Evolutionary conservation across 2,888 invertebrate species (phyloP).

Genomic region (Melinaea menophilus): DNA sequence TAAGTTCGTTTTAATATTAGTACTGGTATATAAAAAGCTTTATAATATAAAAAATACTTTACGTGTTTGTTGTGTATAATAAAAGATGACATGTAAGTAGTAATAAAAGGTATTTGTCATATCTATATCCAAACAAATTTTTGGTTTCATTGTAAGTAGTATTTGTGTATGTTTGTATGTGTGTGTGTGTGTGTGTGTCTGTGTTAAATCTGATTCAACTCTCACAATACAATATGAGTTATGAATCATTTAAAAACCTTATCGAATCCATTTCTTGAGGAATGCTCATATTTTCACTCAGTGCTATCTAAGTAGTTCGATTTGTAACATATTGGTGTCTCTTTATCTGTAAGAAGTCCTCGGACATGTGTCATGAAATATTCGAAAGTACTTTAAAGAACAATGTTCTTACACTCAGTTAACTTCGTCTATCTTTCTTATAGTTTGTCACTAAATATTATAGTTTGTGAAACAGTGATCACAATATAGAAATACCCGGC

Average conservation of each 20-base stretch:
- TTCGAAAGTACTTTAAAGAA: slow-evolving; percentile 1
- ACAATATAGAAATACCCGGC: too few relatives aligned
- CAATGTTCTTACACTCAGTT: too few relatives aligned
- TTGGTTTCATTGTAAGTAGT: not conserved
- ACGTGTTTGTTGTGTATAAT: too few relatives aligned
- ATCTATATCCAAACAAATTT: too few relatives aligned
- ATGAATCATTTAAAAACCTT: slow-evolving; percentile 1
- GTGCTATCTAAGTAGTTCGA: slow-evolving; percentile 26
- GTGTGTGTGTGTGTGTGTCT: not conserved
- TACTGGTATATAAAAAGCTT: too few relatives aligned
- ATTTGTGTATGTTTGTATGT: not conserved
- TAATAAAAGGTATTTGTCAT: too few relatives aligned
- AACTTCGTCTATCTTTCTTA: too few relatives aligned
- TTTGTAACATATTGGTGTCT: slow-evolving; percentile 1
- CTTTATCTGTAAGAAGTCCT: not conserved
- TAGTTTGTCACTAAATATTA: too few relatives aligned
- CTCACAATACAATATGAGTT: not conserved
- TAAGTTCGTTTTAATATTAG: too few relatives aligned
- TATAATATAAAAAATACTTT: too few relatives aligned
- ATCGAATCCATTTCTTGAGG: slow-evolving; percentile 12
- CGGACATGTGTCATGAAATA: slow-evolving; percentile 5
- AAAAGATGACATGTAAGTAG: too few relatives aligned
- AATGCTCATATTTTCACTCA: slow-evolving; percentile 26
- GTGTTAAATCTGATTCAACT: not conserved
- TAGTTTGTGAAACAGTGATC: too few relatives aligned